Percentiles rank a stretch among this genome's conserved stretches.
These are phyloP conservation scores for Echinarachnius parma DNA, from an alignment of 53 echinoderm and acorn worm genomes.

Conservation along the genomic window DNA sequence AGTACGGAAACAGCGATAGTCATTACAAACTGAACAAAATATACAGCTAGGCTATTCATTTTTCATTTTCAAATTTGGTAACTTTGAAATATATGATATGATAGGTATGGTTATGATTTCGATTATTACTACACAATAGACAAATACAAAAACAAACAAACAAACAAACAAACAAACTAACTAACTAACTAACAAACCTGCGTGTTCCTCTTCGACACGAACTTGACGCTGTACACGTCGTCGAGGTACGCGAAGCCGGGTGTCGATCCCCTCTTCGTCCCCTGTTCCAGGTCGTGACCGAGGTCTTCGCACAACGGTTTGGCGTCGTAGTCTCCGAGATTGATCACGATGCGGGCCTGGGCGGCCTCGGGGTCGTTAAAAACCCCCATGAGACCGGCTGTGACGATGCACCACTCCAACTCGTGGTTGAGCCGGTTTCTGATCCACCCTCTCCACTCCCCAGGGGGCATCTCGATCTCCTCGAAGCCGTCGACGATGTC, in stretches of 20 bases:
- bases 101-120: no score
- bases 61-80: no score
- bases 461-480: not conserved
- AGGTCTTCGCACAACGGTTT: conserved; percentile 31
- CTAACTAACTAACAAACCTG: no score
- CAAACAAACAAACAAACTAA: no score
- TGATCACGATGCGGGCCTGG: conserved; percentile 30
- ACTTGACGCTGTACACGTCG: conserved; percentile 27
- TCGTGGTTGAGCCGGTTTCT: conserved; percentile 31
- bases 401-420: conserved; percentile 43
- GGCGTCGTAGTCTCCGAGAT: conserved; percentile 24
- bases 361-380: conserved; percentile 37
- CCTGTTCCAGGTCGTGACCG: not conserved
- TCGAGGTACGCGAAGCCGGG: conserved; percentile 21
- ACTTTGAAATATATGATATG: no score
- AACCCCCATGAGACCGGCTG: conserved; percentile 38
- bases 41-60: no score
- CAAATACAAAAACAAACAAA: no score
- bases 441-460: conserved; percentile 42
- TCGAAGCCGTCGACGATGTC: no score
- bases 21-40: no score
- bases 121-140: no score
- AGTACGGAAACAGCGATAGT: no score
- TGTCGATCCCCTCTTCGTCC: conserved; percentile 26
- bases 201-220: conserved; percentile 19